Conservation (phyloP, 2,113 vertebrate genomes). For the Piprites chloris region DNA sequence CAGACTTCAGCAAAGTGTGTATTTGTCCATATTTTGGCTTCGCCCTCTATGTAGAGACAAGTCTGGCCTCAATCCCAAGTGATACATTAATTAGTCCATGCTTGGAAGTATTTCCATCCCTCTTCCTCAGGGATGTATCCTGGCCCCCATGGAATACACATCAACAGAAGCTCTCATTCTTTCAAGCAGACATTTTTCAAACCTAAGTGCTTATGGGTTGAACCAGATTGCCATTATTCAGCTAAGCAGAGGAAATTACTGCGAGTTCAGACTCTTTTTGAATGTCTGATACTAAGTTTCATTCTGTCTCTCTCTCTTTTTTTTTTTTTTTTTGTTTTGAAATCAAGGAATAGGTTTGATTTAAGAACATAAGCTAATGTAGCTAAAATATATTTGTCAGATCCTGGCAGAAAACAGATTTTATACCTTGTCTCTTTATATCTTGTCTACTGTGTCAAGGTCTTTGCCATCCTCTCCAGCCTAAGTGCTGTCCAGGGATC, state of each 20-base stretch:
- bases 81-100: too few species aligned
- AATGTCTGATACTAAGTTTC: background rate
- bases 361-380: background rate
- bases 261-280: background rate
- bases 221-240: background rate
- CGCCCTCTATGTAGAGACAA: background rate
- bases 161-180: background rate
- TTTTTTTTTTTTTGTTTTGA: too few species aligned
- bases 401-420: background rate
- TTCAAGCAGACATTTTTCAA: background rate
- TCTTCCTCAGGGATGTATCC: background rate
- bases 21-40: background rate
- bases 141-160: background rate
- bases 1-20: background rate
- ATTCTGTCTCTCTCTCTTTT: background rate
- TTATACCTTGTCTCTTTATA: background rate
- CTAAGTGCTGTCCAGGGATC: background rate
- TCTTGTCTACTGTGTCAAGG: background rate
- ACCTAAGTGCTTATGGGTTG: too few species aligned
- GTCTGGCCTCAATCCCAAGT: background rate
- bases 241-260: background rate
- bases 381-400: background rate
- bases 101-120: too few species aligned
- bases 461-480: background rate
- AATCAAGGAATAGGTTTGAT: background rate